phyloP scores from a whole-genome alignment of 2,888 invertebrate species.

The Pachymerium ferrugineum region DNA sequence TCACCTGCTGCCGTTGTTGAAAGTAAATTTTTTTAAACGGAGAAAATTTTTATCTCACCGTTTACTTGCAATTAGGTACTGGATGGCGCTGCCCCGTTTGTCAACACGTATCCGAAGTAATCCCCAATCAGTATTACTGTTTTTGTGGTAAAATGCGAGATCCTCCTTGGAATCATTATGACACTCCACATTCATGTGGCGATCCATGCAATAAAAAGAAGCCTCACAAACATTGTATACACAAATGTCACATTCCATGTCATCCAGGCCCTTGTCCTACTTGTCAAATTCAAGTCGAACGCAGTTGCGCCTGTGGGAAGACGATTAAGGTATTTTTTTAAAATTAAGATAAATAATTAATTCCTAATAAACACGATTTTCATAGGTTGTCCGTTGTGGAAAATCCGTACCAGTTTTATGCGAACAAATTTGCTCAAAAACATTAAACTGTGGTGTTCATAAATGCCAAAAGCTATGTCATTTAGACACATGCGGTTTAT shows the following conservation, averaged over 20 bases:
- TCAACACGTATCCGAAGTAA: constrained; percentile 67
- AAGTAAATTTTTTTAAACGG: not conserved
- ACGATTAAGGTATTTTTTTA: constrained; percentile 52
- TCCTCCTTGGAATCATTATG: constrained; percentile 69
- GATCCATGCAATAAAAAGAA: constrained; percentile 66
- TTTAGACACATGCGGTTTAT: constrained; percentile 67
- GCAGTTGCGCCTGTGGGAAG: constrained; percentile 72
- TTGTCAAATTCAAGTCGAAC: constrained; percentile 68
- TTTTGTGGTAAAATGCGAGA: constrained; percentile 77
- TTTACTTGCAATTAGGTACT: constrained; percentile 43
- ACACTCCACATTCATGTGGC: constrained; percentile 87
- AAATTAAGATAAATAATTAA: constrained; percentile 17
- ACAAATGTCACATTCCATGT: constrained; percentile 69
- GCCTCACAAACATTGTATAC: constrained; percentile 52
- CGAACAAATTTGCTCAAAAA: constrained; percentile 64
- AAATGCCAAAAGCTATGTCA: constrained; percentile 70
- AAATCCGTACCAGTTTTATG: constrained; percentile 67
- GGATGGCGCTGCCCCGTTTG: constrained; percentile 97
- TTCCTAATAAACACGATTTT: not conserved
- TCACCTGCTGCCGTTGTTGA: constrained; percentile 58
- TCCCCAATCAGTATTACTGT: constrained; percentile 78
- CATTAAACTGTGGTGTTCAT: constrained; percentile 60
- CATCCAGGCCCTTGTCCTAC: constrained; percentile 94
- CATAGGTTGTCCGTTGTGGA: constrained; percentile 61
- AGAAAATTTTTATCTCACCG: not conserved